Conservation (phyloP, 2,113 vertebrate species). For the Sisor rabdophorus region DNA sequence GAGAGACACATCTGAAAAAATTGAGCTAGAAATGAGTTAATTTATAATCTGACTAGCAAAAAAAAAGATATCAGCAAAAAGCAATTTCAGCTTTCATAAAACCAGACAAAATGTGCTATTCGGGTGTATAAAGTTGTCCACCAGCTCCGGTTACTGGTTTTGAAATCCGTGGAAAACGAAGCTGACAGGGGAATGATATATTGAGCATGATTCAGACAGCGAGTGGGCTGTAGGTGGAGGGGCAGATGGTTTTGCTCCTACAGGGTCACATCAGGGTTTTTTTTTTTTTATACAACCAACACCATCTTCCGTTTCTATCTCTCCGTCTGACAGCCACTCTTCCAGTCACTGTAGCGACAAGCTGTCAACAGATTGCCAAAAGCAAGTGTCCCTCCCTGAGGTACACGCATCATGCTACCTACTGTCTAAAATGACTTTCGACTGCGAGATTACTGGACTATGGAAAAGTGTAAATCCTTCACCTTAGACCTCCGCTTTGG, state of each 20-base stretch:
- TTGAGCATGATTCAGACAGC: not conserved
- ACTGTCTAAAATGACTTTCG: not conserved
- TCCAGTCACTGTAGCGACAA: not conserved
- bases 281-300: not conserved
- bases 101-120: not conserved
- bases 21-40: not conserved
- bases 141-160: not conserved
- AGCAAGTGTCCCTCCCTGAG: not conserved
- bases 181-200: not conserved
- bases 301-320: not conserved
- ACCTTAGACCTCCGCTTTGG: not conserved
- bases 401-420: not conserved
- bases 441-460: conserved; percentile 3
- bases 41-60: not conserved
- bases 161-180: not conserved
- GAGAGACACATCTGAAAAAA: not conserved
- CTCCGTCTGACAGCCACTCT: not conserved
- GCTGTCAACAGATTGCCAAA: not conserved
- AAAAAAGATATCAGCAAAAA: not conserved
- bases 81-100: not conserved
- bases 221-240: conserved; percentile 5
- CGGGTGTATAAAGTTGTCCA: not conserved
- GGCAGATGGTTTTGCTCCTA: conserved; percentile 15
- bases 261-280: not conserved
- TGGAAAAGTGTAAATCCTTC: not conserved